Conservation (phyloP, 37 sponge, comb jelly and placozoan species). For the Mnemiopsis leidyi region DNA sequence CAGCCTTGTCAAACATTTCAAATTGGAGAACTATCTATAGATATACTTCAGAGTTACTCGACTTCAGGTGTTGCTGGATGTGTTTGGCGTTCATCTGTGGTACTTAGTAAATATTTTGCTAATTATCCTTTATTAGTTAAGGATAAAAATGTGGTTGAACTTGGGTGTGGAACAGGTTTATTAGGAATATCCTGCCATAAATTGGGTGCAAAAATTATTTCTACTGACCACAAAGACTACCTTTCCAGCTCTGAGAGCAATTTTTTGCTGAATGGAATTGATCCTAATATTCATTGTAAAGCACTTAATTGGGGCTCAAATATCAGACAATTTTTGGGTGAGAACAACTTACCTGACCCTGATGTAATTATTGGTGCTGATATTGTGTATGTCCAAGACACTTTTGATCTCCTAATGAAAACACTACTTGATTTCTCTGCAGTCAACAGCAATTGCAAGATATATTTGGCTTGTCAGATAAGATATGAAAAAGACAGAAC, state of each 20-base stretch:
- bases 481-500: neutral
- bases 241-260: conserved; percentile 70
- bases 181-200: conserved; percentile 73
- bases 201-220: conserved; percentile 67
- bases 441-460: neutral
- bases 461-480: neutral
- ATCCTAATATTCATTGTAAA: conserved; percentile 66
- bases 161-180: conserved; percentile 79
- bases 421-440: conserved; percentile 67
- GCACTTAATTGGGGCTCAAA: conserved; percentile 29
- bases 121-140: neutral
- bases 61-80: neutral
- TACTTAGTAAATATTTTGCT: neutral
- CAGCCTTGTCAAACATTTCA: neutral
- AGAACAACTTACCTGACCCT: conserved; percentile 51
- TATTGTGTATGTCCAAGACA: conserved; percentile 73
- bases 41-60: neutral
- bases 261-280: conserved; percentile 47
- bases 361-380: conserved; percentile 78
- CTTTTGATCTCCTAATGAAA: conserved; percentile 65
- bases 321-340: neutral
- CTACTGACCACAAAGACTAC: conserved; percentile 64
- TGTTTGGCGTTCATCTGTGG: neutral
- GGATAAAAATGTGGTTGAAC: conserved; percentile 71
- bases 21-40: neutral